These are phyloP conservation scores for Ichneumoninae sp. DNA, from an alignment of 2,888 invertebrate species.

Conservation along the genomic window DNA sequence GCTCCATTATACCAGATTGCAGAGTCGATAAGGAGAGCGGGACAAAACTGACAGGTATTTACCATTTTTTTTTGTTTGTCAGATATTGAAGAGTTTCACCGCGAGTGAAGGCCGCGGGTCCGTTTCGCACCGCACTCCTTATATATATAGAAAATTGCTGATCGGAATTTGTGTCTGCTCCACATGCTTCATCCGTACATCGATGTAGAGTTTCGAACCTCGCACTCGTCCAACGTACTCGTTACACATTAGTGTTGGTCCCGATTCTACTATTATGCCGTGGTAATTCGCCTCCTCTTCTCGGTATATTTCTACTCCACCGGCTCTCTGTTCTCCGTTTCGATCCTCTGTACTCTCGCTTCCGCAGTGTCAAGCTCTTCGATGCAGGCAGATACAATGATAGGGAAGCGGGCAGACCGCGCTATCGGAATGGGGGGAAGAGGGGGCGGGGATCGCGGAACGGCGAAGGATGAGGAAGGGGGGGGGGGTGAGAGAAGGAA, in stretches of 20 bases:
- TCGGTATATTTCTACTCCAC: conserved; percentile 13
- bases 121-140: background rate
- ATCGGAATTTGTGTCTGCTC: conserved; percentile 11
- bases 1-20: background rate
- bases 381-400: conserved; percentile 37
- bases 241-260: conserved; percentile 25
- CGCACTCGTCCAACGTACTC: conserved; percentile 6
- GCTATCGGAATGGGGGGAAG: background rate
- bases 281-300: conserved; percentile 20
- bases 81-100: background rate
- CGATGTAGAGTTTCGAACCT: conserved; percentile 10
- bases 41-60: background rate
- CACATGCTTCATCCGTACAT: conserved; percentile 4
- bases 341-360: conserved; percentile 16
- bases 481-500: background rate
- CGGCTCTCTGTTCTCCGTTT: conserved; percentile 6
- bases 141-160: background rate
- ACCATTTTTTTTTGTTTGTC: background rate
- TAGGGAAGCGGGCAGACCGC: conserved; percentile 2
- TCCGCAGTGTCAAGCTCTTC: conserved; percentile 37
- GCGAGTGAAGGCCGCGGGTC: background rate
- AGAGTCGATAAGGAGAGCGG: background rate
- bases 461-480: background rate
- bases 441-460: background rate
- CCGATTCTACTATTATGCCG: conserved; percentile 1